phyloP scores from a whole-genome alignment of 2,113 vertebrate genomes.

The Chamaea fasciata region DNA sequence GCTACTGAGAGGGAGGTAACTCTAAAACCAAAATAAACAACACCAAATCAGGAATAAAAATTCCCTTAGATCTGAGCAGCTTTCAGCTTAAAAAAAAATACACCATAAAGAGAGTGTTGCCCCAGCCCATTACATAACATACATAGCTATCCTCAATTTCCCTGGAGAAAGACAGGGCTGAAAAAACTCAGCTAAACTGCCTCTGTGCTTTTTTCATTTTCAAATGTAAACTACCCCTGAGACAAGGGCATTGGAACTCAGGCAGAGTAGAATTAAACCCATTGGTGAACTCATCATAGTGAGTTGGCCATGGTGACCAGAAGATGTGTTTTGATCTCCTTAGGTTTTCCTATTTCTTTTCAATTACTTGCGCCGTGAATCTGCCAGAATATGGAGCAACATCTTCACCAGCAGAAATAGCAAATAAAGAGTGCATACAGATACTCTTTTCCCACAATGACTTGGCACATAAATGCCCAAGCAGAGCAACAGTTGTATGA shows the following conservation, averaged over 20 bases:
- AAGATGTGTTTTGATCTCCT: neutral
- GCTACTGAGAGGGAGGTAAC: neutral
- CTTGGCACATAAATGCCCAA: neutral
- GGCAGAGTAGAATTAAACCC: neutral
- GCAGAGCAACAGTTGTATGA: neutral
- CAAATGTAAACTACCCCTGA: neutral
- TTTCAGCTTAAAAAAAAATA: neutral
- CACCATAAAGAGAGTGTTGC: accelerated
- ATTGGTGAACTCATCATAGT: neutral
- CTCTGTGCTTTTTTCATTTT: neutral
- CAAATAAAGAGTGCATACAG: accelerated
- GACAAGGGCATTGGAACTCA: neutral
- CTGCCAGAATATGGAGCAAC: neutral
- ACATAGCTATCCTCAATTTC: neutral
- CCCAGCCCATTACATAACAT: neutral
- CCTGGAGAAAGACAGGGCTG: neutral
- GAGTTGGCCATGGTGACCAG: neutral
- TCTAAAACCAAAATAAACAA: neutral
- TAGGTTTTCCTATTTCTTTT: neutral
- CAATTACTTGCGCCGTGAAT: neutral
- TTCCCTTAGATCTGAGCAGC: neutral
- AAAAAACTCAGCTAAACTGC: neutral
- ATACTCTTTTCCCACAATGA: neutral
- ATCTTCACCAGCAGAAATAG: neutral
- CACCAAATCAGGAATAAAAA: neutral